Evolutionary conservation across 1,140 invertebrate genomes (phyloP).

Genomic region (Coenobita brevimanus): DNA sequence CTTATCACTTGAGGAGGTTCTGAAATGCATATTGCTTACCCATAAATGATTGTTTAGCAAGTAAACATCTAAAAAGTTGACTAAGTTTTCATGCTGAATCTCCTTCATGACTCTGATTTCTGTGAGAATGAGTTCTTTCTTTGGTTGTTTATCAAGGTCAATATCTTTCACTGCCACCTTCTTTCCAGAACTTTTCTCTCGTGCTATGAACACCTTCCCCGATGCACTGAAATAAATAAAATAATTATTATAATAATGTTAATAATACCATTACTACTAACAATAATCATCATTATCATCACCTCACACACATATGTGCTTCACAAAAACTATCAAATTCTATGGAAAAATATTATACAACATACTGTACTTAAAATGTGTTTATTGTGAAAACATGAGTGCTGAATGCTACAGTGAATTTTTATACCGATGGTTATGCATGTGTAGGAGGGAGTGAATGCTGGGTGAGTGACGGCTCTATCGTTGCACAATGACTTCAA

Average conservation of each 20-base stretch:
- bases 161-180: conserved; percentile 97
- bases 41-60: conserved; percentile 92
- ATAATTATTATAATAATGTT: neutral
- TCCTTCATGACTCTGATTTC: conserved; percentile 96
- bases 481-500: too few relatives aligned
- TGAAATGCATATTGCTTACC: conserved; percentile 76
- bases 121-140: conserved; percentile 95
- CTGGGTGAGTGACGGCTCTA: too few relatives aligned
- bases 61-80: conserved; percentile 97
- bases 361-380: too few relatives aligned
- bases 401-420: too few relatives aligned
- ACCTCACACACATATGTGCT: too few relatives aligned
- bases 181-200: conserved; percentile 80
- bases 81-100: conserved; percentile 95
- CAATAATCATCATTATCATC: too few relatives aligned
- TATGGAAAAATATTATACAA: too few relatives aligned
- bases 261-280: neutral
- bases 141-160: conserved; percentile 92
- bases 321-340: too few relatives aligned
- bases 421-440: too few relatives aligned
- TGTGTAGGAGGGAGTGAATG: too few relatives aligned
- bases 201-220: conserved; percentile 93
- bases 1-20: neutral
- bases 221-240: conserved; percentile 78
- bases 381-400: too few relatives aligned